Percentiles rank a stretch among this genome's conserved stretches.
phyloP scores from a whole-genome alignment of 2,888 invertebrate species.

The Chloroclysta siterata region DNA sequence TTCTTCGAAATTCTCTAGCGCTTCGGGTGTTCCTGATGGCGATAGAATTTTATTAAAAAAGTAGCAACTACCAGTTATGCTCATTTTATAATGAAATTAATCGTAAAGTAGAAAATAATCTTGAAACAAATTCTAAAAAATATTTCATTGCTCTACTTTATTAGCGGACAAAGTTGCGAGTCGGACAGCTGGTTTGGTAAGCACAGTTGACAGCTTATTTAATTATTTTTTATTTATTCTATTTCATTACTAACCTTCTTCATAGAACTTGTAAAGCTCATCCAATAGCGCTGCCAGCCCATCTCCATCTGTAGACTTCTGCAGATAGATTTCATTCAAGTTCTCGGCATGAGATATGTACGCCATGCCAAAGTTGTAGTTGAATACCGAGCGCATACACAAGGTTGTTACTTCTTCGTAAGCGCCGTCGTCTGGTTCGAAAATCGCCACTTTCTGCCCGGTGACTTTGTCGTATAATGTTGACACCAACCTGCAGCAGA shows the following conservation, averaged over 20 bases:
- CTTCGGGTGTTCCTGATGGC: constrained; percentile 65
- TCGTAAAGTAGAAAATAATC: no score
- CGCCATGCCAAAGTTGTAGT: constrained; percentile 84
- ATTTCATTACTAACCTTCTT: constrained; percentile 63
- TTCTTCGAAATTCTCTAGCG: constrained; percentile 71
- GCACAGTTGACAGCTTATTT: no score
- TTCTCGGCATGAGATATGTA: constrained; percentile 85
- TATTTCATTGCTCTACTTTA: no score
- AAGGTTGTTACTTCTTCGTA: constrained; percentile 81
- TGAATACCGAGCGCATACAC: constrained; percentile 87
- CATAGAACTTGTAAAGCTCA: constrained; percentile 83
- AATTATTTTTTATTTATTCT: no score
- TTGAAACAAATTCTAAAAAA: no score
- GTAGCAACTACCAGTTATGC: background rate
- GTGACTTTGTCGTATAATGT: constrained; percentile 84
- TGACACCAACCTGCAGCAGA: constrained; percentile 86
- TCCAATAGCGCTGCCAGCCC: constrained; percentile 83
- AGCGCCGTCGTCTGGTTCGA: constrained; percentile 83
- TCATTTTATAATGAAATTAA: no score
- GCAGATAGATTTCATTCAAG: constrained; percentile 87
- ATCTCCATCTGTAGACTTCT: constrained; percentile 79
- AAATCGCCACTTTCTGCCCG: constrained; percentile 77
- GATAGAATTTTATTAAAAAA: constrained; percentile 24
- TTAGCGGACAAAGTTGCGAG: no score
- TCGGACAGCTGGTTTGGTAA: no score